phyloP scores from a whole-genome alignment of 2,797 vertebrate species.

The Podargus strigoides region DNA sequence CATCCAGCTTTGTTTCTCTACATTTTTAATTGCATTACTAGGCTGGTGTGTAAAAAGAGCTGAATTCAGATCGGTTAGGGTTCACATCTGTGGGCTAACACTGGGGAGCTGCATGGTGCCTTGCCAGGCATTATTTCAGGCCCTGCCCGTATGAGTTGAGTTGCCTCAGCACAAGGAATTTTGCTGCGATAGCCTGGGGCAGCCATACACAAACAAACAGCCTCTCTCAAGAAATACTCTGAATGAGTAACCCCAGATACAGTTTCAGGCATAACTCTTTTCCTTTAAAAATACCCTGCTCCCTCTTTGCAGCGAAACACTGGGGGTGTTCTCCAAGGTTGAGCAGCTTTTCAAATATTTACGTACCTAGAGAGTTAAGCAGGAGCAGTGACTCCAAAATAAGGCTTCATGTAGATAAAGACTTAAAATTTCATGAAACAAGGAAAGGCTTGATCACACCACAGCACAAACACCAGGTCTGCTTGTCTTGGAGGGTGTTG shows the following conservation, averaged over 20 bases:
- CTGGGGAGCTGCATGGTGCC: fast-evolving
- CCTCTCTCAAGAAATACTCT: background rate
- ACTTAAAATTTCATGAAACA: background rate
- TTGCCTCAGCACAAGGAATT: background rate
- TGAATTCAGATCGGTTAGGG: background rate
- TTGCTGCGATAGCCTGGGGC: background rate
- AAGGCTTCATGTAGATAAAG: background rate
- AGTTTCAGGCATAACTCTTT: background rate
- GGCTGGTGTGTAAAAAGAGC: background rate
- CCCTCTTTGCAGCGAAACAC: background rate
- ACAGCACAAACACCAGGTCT: background rate
- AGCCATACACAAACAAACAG: background rate
- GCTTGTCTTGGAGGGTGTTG: background rate
- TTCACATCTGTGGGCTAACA: background rate
- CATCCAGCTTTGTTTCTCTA: background rate
- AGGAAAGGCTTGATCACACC: background rate
- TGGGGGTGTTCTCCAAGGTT: background rate
- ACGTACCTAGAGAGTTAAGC: background rate
- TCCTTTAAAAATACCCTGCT: background rate
- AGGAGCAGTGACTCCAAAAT: background rate
- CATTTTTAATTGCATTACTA: fast-evolving
- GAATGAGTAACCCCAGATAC: background rate
- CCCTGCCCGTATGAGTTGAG: background rate
- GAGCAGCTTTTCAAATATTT: background rate
- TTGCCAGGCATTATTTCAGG: background rate